Evolutionary conservation across 2,113 vertebrate genomes (phyloP).

Genomic region (Lophius piscatorius): DNA sequence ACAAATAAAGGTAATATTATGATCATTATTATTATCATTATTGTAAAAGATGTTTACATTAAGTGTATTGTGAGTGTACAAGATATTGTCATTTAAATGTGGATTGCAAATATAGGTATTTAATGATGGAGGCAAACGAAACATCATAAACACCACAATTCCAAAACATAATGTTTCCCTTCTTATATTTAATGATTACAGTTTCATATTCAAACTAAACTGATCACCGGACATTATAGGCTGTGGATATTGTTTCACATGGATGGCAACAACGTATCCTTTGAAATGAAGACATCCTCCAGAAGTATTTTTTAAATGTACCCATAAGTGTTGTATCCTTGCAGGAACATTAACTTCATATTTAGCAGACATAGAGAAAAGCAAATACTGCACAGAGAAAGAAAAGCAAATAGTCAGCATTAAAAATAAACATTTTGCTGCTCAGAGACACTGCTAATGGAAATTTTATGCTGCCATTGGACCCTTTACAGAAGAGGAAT

Average conservation of each 20-base stretch:
- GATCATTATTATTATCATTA: too few relatives aligned
- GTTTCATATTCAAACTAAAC: background rate
- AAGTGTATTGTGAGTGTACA: background rate
- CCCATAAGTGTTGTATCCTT: background rate
- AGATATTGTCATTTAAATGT: too few relatives aligned
- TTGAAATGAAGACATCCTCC: background rate
- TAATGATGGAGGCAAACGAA: background rate
- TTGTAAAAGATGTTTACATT: too few relatives aligned
- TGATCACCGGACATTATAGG: background rate
- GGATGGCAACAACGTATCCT: too few relatives aligned
- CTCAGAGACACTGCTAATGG: slow-evolving; percentile 50
- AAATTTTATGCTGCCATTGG: slow-evolving; percentile 45
- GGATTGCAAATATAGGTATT: too few relatives aligned
- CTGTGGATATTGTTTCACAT: background rate
- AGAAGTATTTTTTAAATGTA: slow-evolving; percentile 2
- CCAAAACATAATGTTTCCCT: background rate
- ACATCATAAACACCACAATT: background rate
- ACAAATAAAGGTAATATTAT: too few relatives aligned
- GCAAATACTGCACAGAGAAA: slow-evolving; percentile 10
- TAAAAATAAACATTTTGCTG: slow-evolving; percentile 50
- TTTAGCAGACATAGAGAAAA: slow-evolving; percentile 8
- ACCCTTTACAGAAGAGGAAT: slow-evolving; percentile 38
- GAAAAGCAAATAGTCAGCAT: slow-evolving; percentile 29
- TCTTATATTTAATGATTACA: too few relatives aligned
- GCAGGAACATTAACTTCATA: slow-evolving; percentile 8